A percentile compares a stretch with the other conserved stretches of the same genome.
phyloP scores from a whole-genome alignment of 2,113 vertebrate species.

The Tautogolabrus adspersus region DNA sequence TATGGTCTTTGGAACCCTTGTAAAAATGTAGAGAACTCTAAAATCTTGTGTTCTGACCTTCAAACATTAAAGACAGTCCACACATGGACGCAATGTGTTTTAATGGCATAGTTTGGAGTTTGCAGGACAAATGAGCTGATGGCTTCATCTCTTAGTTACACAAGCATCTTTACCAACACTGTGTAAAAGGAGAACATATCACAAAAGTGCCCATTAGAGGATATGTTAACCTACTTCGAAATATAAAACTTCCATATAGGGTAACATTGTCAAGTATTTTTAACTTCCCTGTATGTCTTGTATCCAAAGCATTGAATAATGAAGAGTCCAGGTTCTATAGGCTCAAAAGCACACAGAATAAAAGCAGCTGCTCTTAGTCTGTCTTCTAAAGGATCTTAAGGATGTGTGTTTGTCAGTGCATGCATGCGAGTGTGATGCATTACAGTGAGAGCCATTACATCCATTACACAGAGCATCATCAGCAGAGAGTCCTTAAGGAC shows the following conservation, averaged over 20 bases:
- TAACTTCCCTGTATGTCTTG: not conserved
- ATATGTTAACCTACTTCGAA: too few relatives aligned
- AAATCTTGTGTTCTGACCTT: too few relatives aligned
- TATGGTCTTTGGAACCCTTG: too few relatives aligned
- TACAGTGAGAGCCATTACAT: constrained; percentile 51
- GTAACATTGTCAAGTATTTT: too few relatives aligned
- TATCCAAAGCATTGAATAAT: not conserved
- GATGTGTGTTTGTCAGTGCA: constrained; percentile 5
- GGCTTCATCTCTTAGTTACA: not conserved
- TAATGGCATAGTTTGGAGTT: too few relatives aligned
- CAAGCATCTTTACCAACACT: not conserved
- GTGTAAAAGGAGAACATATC: too few relatives aligned
- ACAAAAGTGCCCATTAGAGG: not conserved
- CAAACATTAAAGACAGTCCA: too few relatives aligned
- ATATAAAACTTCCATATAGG: too few relatives aligned
- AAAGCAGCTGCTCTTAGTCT: constrained; percentile 22
- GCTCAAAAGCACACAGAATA: not conserved
- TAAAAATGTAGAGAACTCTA: too few relatives aligned
- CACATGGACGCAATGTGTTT: too few relatives aligned
- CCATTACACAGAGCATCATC: constrained; percentile 59
- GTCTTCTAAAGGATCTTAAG: constrained; percentile 23
- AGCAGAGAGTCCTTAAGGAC: constrained; percentile 37
- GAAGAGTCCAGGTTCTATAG: constrained; percentile 4
- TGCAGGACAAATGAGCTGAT: too few relatives aligned
- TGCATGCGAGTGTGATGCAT: constrained; percentile 5